Percentiles rank a stretch among this genome's conserved stretches.
phyloP scores from a whole-genome alignment of 1,140 invertebrate species.

The Diorhabda carinulata region DNA sequence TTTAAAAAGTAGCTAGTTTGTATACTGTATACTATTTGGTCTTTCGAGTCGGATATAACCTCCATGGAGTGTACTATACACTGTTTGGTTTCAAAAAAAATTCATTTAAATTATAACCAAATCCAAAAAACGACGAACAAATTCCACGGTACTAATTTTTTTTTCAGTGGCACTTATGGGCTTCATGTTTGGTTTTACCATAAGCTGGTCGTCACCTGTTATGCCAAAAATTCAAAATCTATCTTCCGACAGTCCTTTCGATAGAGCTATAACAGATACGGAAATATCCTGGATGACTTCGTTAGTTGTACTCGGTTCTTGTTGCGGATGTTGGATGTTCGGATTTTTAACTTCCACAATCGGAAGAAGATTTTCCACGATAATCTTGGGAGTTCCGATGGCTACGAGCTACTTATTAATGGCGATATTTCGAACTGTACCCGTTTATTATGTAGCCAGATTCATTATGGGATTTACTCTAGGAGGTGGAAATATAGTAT shows the following conservation, averaged over 20 bases:
- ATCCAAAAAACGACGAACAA: not conserved
- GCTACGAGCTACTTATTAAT: constrained; percentile 14
- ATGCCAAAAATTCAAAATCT: not conserved
- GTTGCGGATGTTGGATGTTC: constrained; percentile 44
- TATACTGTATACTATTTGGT: too few relatives aligned
- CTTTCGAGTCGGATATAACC: too few relatives aligned
- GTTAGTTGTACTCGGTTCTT: constrained; percentile 71
- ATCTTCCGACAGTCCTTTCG: not conserved
- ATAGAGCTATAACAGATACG: constrained; percentile 28
- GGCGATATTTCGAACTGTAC: constrained; percentile 59
- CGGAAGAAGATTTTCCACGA: constrained; percentile 47
- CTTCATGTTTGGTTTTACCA: not conserved
- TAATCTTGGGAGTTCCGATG: constrained; percentile 44
- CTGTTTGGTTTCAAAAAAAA: too few relatives aligned
- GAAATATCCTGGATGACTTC: constrained; percentile 8
- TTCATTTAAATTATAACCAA: not conserved
- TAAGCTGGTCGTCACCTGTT: constrained; percentile 1
- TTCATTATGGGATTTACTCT: constrained; percentile 48
- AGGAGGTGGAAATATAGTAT: constrained; percentile 50
- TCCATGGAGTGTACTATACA: too few relatives aligned
- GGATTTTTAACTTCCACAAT: constrained; percentile 44
- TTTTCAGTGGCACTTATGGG: not conserved
- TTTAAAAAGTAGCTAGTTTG: too few relatives aligned
- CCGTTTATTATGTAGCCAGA: constrained; percentile 51
- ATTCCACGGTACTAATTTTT: not conserved